Conservation (phyloP, 2,113 vertebrate genomes). For the Cavia aperea region DNA sequence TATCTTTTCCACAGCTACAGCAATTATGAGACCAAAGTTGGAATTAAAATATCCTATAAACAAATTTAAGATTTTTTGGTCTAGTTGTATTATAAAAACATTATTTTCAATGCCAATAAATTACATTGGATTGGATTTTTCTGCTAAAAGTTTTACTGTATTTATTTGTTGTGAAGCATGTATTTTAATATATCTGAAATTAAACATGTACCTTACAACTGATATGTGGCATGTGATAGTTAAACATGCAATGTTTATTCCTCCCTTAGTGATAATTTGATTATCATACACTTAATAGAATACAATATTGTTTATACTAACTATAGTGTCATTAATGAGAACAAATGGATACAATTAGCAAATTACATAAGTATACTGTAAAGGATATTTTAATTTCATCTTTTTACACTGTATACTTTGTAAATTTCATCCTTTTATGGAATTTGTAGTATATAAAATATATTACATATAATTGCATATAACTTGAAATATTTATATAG, state of each 20-base stretch:
- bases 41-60: slow-evolving; percentile 13
- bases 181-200: background rate
- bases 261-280: background rate
- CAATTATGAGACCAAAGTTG: background rate
- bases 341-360: background rate
- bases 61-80: background rate
- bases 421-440: background rate
- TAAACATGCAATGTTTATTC: background rate
- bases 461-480: background rate
- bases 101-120: background rate
- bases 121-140: background rate
- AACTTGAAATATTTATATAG: background rate
- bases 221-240: background rate
- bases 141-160: background rate
- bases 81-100: background rate
- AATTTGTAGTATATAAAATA: background rate
- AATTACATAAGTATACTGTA: background rate
- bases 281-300: background rate
- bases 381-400: background rate
- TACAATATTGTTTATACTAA: background rate
- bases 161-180: background rate
- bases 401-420: background rate
- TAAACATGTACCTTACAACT: background rate
- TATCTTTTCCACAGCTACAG: background rate
- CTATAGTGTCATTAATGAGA: background rate